Conservation (phyloP, 2,113 vertebrate genomes). For the Ptilorrhoa leucosticta region DNA sequence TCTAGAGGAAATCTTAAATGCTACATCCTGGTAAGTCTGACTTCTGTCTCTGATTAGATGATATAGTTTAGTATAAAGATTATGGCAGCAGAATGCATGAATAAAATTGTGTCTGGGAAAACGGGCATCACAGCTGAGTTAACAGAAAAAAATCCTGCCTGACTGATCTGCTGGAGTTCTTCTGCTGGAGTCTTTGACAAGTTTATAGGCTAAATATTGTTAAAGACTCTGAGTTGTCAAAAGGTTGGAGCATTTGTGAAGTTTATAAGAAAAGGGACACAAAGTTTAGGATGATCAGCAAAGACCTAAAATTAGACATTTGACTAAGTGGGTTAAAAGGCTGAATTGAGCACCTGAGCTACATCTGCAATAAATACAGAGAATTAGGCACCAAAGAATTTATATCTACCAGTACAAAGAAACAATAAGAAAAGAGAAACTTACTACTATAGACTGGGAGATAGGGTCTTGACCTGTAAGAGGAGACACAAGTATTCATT, state of each 20-base stretch:
- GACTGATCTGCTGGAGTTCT: not conserved
- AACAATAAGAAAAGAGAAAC: not conserved
- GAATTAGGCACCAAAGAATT: not conserved
- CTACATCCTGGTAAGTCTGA: not conserved
- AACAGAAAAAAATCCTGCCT: not conserved
- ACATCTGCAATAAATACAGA: not conserved
- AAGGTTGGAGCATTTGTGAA: not conserved
- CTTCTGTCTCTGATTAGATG: not conserved
- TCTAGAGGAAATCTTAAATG: not conserved
- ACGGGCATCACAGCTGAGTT: not conserved
- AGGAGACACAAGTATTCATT: not conserved
- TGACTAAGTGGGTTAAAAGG: not conserved
- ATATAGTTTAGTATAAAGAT: not conserved
- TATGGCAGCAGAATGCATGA: not conserved
- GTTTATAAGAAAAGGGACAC: not conserved
- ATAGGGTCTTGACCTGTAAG: not conserved
- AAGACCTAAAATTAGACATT: not conserved
- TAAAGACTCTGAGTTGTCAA: not conserved
- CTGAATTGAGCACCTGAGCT: not conserved
- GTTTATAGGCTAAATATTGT: not conserved
- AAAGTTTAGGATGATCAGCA: not conserved
- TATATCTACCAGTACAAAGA: not conserved
- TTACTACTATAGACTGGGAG: not conserved
- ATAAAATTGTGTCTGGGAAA: not conserved
- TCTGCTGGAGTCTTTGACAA: not conserved